These are phyloP conservation scores for Alexandromys fortis DNA, from an alignment of 2,113 vertebrate species.

Conservation along the genomic window DNA sequence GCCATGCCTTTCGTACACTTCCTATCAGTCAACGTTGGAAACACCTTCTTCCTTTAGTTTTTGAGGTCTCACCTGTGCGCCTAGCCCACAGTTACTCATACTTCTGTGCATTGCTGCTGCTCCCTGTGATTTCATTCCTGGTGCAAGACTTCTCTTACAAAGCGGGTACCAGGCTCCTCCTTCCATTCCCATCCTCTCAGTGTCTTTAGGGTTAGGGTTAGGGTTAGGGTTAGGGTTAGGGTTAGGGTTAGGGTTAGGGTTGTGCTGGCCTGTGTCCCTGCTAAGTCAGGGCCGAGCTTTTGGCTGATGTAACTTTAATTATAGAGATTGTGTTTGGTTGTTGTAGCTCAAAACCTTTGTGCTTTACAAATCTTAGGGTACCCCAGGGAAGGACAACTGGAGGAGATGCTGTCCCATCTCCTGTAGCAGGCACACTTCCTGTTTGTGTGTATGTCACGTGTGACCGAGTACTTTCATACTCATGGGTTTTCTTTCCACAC, in stretches of 20 bases:
- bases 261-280: background rate
- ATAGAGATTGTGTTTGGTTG: background rate
- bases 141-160: slow-evolving; percentile 24
- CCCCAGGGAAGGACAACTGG: background rate
- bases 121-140: background rate
- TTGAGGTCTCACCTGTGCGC: background rate
- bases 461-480: background rate
- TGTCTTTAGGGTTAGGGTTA: too few species aligned
- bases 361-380: background rate
- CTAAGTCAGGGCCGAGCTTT: background rate
- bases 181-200: background rate
- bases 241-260: too few species aligned
- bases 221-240: too few species aligned
- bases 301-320: slow-evolving; percentile 27
- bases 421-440: background rate
- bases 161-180: background rate
- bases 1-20: background rate
- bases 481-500: background rate
- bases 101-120: background rate
- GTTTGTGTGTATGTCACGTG: background rate
- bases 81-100: fast-evolving
- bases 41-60: background rate
- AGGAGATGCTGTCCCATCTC: background rate
- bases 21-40: background rate
- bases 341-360: background rate